Conservation (phyloP, 2,113 vertebrate genomes). For the Phoenicopterus ruber region DNA sequence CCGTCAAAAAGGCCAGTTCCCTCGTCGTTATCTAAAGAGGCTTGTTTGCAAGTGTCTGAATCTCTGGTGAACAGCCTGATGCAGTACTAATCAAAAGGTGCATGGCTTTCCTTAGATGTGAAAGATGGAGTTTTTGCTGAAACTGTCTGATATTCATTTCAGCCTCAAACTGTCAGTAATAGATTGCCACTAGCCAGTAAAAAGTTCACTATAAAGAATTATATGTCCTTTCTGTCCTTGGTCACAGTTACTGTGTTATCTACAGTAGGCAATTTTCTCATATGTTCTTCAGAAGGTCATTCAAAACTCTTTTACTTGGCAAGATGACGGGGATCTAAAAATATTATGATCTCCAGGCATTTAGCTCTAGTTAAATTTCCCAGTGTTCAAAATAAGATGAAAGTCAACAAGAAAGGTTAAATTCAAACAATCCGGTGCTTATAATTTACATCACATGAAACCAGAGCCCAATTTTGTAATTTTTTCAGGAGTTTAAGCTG, state of each 20-base stretch:
- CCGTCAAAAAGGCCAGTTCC: background rate
- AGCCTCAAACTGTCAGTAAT: conserved; percentile 30
- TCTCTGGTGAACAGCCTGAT: conserved; percentile 30
- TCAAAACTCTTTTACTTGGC: conserved; percentile 33
- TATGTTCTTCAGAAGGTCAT: conserved; percentile 42
- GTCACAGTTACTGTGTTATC: conserved; percentile 19
- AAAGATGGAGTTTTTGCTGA: conserved; percentile 36
- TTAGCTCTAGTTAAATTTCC: conserved; percentile 7
- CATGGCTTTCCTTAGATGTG: conserved; percentile 20
- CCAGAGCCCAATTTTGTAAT: background rate
- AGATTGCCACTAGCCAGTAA: conserved; percentile 48
- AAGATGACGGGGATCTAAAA: conserved; percentile 18
- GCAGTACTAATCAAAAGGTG: conserved; percentile 39
- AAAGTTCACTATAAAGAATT: conserved; percentile 51
- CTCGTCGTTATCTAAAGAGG: background rate
- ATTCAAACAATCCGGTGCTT: background rate
- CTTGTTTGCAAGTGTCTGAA: conserved; percentile 32
- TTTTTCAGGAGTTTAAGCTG: background rate
- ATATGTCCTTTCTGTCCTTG: conserved; percentile 65
- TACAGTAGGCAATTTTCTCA: conserved; percentile 25
- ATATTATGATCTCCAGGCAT: conserved; percentile 28
- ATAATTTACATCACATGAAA: background rate
- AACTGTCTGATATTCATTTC: conserved; percentile 40
- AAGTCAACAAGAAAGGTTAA: conserved; percentile 39
- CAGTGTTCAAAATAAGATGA: conserved; percentile 34